Evolutionary conservation across 1,140 invertebrate genomes (phyloP).

Genomic region (Eueides isabella): DNA sequence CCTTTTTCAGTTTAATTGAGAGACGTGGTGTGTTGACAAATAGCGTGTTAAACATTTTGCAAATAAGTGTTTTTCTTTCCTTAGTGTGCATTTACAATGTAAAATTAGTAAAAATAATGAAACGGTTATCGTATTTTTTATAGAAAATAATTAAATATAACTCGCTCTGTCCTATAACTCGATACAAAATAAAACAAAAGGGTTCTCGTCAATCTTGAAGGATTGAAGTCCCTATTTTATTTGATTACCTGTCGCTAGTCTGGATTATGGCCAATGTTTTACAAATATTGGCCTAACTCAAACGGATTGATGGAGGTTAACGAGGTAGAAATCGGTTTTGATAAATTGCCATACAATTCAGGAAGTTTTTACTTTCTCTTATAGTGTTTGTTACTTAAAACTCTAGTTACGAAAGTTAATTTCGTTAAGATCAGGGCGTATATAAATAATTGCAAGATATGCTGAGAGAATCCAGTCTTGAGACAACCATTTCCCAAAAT

Average conservation of each 20-base stretch:
- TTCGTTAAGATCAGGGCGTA: too few relatives aligned
- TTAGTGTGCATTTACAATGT: too few relatives aligned
- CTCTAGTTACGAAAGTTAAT: not conserved
- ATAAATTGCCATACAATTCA: not conserved
- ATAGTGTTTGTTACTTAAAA: not conserved
- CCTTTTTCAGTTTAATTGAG: too few relatives aligned
- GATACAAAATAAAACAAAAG: slow-evolving; percentile 40
- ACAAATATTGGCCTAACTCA: slow-evolving; percentile 50
- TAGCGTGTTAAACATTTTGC: too few relatives aligned
- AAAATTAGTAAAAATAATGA: too few relatives aligned
- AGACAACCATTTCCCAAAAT: too few relatives aligned
- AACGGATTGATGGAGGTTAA: slow-evolving; percentile 47
- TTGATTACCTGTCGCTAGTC: slow-evolving; percentile 59
- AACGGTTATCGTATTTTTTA: too few relatives aligned
- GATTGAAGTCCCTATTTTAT: slow-evolving; percentile 62
- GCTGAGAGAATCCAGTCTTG: too few relatives aligned
- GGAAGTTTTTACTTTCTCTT: not conserved
- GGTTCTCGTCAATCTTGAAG: slow-evolving; percentile 56
- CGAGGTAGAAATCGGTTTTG: slow-evolving; percentile 16
- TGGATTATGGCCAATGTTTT: slow-evolving; percentile 63
- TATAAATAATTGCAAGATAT: too few relatives aligned
- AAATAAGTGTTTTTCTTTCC: too few relatives aligned
- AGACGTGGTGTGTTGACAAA: too few relatives aligned
- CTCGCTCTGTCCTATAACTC: slow-evolving; percentile 38
- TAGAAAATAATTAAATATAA: too few relatives aligned